Conservation (phyloP, 2,888 invertebrate genomes). For the Ichneumoninae sp. region DNA sequence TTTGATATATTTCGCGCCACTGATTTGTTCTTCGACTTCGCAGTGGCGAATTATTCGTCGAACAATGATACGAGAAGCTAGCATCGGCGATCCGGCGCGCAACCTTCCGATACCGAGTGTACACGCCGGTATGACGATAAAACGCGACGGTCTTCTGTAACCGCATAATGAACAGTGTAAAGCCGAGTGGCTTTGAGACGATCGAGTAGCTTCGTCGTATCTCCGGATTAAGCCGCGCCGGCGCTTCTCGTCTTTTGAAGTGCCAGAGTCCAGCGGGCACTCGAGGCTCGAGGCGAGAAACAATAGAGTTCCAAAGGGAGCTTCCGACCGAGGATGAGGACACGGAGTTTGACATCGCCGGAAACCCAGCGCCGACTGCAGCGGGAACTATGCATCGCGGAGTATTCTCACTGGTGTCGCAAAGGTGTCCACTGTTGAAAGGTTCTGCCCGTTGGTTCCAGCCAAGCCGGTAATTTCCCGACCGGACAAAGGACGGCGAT, state of each 20-base stretch:
- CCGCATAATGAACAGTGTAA: neutral
- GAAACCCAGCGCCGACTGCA: constrained; percentile 18
- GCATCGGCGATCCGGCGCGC: neutral
- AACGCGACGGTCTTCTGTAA: neutral
- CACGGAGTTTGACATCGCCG: constrained; percentile 11
- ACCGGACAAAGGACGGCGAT: constrained; percentile 10
- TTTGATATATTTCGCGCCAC: too few relatives aligned
- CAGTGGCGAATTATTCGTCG: neutral
- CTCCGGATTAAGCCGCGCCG: neutral
- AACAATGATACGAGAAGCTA: neutral
- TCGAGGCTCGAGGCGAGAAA: constrained; percentile 19
- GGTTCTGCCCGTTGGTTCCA: constrained; percentile 34
- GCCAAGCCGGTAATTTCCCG: neutral
- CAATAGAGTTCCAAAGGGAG: constrained; percentile 25
- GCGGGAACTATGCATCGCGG: constrained; percentile 3
- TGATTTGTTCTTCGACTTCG: too few relatives aligned
- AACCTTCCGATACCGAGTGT: neutral
- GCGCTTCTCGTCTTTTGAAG: constrained; percentile 9
- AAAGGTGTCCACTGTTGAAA: constrained; percentile 12
- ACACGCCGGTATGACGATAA: neutral
- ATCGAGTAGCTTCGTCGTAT: neutral
- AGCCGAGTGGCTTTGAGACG: neutral
- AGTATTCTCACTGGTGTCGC: constrained; percentile 3
- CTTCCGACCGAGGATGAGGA: constrained; percentile 24
- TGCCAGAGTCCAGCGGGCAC: constrained; percentile 16